Conservation (phyloP, 2,797 vertebrate genomes). For the Falco biarmicus region DNA sequence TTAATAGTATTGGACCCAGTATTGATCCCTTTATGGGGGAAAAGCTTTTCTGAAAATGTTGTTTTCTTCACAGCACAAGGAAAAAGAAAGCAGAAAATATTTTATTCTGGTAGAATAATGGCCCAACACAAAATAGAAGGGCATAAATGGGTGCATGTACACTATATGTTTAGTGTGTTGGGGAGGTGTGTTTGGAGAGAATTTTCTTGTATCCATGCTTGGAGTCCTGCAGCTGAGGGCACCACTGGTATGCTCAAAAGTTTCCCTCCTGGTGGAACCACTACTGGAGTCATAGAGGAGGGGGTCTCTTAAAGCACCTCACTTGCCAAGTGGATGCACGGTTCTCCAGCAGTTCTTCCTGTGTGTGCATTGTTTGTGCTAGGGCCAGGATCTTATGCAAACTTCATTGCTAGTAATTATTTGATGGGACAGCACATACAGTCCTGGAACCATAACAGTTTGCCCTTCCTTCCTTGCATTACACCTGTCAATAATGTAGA, state of each 20-base stretch:
- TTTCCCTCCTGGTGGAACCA: background rate
- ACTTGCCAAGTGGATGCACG: background rate
- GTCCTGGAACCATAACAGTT: background rate
- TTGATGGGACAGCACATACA: background rate
- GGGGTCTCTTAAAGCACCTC: background rate
- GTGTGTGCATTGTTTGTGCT: background rate
- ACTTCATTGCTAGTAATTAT: background rate
- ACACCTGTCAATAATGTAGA: too few species aligned
- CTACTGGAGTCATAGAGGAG: rapidly evolving
- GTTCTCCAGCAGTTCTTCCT: background rate
- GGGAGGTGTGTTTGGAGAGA: background rate
- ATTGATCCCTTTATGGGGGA: background rate
- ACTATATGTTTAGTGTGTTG: too few species aligned
- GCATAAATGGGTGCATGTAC: background rate
- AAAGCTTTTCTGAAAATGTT: background rate
- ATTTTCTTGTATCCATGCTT: background rate
- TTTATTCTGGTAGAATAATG: background rate
- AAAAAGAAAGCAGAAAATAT: background rate
- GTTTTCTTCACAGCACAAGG: background rate
- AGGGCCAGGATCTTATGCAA: background rate
- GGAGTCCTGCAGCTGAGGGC: background rate
- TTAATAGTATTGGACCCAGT: background rate
- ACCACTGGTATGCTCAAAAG: background rate
- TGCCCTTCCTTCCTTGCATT: background rate
- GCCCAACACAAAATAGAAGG: background rate